A percentile compares a stretch with the other conserved stretches of the same genome.
phyloP scores from a whole-genome alignment of 2,113 vertebrate species.

The Xiphorhynchus elegans region DNA sequence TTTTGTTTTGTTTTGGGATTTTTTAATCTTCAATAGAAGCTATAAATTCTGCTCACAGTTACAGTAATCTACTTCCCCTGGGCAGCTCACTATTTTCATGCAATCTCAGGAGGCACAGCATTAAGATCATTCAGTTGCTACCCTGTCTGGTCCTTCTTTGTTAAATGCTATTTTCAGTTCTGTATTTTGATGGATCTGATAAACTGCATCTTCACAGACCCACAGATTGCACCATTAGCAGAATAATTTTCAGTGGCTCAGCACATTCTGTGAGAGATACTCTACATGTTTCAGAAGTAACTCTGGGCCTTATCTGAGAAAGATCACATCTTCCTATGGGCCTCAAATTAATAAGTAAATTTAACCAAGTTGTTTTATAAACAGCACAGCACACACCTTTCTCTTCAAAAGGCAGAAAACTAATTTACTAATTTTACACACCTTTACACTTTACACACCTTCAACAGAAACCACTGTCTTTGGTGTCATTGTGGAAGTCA shows the following conservation, averaged over 20 bases:
- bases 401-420: not conserved
- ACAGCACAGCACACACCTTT: not conserved
- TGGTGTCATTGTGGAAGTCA: not conserved
- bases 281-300: not conserved
- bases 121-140: not conserved
- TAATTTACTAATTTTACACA: not conserved
- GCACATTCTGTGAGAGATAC: not conserved
- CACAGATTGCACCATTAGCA: not conserved
- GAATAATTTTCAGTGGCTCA: not conserved
- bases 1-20: not conserved
- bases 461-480: not conserved
- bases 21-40: not conserved
- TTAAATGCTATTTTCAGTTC: not conserved
- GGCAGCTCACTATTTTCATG: not conserved
- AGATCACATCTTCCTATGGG: not conserved
- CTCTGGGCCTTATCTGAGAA: not conserved
- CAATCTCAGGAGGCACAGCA: not conserved
- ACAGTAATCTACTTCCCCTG: not conserved
- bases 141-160: not conserved
- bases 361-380: not conserved
- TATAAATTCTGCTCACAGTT: not conserved
- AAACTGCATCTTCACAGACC: not conserved
- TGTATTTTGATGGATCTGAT: not conserved
- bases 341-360: not conserved
- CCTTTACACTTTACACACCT: no score